Evolutionary conservation across 2,797 vertebrate species (phyloP).

Genomic region (Halcyon leucocephala): DNA sequence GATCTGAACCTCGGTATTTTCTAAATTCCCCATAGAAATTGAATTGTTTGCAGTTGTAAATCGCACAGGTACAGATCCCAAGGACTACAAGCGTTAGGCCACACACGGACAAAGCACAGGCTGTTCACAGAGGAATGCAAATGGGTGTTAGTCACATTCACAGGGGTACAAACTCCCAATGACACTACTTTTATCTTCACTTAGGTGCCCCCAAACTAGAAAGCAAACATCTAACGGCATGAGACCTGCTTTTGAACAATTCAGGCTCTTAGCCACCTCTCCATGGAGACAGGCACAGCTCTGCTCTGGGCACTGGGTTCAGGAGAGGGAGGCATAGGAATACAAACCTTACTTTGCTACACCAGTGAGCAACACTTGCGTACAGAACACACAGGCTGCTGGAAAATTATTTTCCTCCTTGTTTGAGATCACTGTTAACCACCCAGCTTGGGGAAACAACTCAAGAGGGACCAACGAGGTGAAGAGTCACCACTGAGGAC

Average conservation of each 20-base stretch:
- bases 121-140: background rate
- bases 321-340: background rate
- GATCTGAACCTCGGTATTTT: background rate
- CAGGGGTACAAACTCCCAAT: background rate
- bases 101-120: background rate
- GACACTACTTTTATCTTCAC: background rate
- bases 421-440: background rate
- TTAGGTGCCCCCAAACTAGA: slow-evolving; percentile 11
- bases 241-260: background rate
- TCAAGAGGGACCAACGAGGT: rapidly evolving
- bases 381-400: background rate
- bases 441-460: background rate
- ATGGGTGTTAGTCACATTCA: background rate
- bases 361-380: background rate
- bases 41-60: background rate
- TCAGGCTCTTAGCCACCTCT: background rate
- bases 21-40: slow-evolving; percentile 42
- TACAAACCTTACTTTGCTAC: background rate
- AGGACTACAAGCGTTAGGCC: background rate
- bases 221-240: background rate
- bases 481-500: background rate
- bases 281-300: background rate
- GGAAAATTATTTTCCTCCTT: background rate
- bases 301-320: rapidly evolving
- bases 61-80: rapidly evolving